Conservation (phyloP, 2,888 invertebrate genomes). For the Herminia tarsipennalis region DNA sequence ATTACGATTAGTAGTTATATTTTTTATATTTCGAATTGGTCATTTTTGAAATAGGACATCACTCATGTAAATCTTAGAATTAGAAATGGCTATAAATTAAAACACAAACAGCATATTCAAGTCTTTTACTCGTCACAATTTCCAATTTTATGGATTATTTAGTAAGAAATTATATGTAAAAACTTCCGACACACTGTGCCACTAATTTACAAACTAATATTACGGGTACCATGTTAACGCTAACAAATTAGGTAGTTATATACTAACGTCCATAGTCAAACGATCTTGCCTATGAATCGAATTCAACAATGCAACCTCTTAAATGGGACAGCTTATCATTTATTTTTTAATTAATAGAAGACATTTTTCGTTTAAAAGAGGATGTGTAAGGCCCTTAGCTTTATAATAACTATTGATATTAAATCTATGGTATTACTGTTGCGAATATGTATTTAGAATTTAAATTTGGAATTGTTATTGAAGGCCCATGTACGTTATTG, state of each 20-base stretch:
- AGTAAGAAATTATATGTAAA: slow-evolving; percentile 55
- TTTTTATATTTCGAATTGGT: too few species aligned
- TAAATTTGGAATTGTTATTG: too few species aligned
- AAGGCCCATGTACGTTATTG: too few species aligned
- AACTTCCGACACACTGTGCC: slow-evolving; percentile 42
- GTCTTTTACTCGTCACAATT: slow-evolving; percentile 59
- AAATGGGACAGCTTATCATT: slow-evolving; percentile 35
- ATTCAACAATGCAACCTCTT: slow-evolving; percentile 34
- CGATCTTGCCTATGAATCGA: slow-evolving; percentile 30
- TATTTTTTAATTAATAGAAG: not conserved
- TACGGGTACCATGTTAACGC: slow-evolving; percentile 29
- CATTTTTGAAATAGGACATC: too few species aligned
- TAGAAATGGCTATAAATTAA: slow-evolving; percentile 25
- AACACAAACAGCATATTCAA: slow-evolving; percentile 46
- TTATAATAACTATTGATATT: too few species aligned
- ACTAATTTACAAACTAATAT: slow-evolving; percentile 29
- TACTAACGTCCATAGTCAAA: slow-evolving; percentile 26
- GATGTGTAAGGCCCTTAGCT: too few species aligned
- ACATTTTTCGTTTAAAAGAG: not conserved
- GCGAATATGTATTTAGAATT: too few species aligned
- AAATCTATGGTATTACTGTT: too few species aligned
- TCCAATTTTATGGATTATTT: slow-evolving; percentile 48
- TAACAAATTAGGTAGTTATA: slow-evolving; percentile 31
- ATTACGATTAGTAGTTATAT: too few species aligned
- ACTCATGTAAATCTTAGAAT: too few species aligned